Evolutionary conservation across 2,888 invertebrate genomes (phyloP).

Genomic region (Hirtodrosophila alboralis): DNA sequence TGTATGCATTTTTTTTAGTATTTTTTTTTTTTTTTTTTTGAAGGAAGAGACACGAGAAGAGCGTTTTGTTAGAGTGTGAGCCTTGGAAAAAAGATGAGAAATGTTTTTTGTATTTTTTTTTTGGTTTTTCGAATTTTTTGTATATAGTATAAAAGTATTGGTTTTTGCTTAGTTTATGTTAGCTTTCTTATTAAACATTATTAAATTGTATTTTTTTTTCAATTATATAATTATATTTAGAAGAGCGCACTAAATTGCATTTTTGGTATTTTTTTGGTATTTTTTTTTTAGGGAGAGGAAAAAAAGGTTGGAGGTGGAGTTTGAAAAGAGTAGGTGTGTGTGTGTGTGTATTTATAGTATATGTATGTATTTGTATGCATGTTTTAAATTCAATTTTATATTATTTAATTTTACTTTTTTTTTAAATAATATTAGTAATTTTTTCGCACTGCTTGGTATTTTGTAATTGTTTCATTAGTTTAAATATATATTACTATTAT

Average conservation of each 20-base stretch:
- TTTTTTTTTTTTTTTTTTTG: too few species aligned
- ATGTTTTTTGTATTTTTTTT: slow-evolving; percentile 13
- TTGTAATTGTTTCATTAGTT: slow-evolving; percentile 29
- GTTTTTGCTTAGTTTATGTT: slow-evolving; percentile 64
- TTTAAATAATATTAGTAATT: slow-evolving; percentile 41
- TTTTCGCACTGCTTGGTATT: slow-evolving; percentile 23
- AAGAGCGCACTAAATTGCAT: slow-evolving; percentile 64
- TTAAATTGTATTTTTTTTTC: slow-evolving; percentile 33
- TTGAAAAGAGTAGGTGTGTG: slow-evolving; percentile 35
- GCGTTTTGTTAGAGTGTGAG: slow-evolving; percentile 35
- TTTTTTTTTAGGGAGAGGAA: too few species aligned
- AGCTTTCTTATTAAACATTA: slow-evolving; percentile 47
- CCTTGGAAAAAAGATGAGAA: slow-evolving; percentile 44
- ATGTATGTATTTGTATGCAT: slow-evolving; percentile 25
- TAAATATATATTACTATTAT: slow-evolving; percentile 21
- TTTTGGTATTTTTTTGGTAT: slow-evolving; percentile 15
- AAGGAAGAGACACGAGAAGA: slow-evolving; percentile 39
- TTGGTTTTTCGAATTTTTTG: slow-evolving; percentile 44
- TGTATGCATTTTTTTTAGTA: too few species aligned
- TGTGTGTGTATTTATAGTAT: slow-evolving; percentile 12
- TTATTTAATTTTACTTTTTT: slow-evolving; percentile 12
- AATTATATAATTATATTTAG: slow-evolving; percentile 26
- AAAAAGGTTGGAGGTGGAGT: slow-evolving; percentile 4
- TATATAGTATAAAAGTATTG: slow-evolving; percentile 76
- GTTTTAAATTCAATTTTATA: slow-evolving; percentile 2